A percentile compares a stretch with the other conserved stretches of the same genome.
Conservation (phyloP, 1,140 invertebrate genomes). For the Drosophila parabipectinata region DNA sequence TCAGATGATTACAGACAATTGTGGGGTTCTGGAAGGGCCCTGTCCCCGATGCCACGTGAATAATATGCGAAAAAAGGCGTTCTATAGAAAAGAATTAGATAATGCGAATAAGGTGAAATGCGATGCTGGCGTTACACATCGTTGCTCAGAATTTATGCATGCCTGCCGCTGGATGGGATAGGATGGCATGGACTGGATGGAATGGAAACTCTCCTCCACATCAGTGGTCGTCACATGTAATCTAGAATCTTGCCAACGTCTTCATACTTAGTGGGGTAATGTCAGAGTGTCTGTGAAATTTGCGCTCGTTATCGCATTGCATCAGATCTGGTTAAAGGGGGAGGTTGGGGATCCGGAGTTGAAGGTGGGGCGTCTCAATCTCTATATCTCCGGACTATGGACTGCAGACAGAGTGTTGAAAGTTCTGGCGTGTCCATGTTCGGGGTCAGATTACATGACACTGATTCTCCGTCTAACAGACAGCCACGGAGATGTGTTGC, state of each 20-base stretch:
- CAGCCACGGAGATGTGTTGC: slow-evolving; percentile 51
- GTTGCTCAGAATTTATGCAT: slow-evolving; percentile 74
- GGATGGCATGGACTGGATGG: background rate
- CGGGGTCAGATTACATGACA: slow-evolving; percentile 82
- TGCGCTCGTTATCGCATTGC: slow-evolving; percentile 78
- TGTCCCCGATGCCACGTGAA: slow-evolving; percentile 41
- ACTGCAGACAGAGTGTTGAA: slow-evolving; percentile 66
- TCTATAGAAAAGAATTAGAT: slow-evolving; percentile 69
- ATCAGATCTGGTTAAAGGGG: slow-evolving; percentile 23
- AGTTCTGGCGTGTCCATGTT: slow-evolving; percentile 81
- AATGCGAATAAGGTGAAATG: slow-evolving; percentile 68
- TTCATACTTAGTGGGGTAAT: slow-evolving; percentile 76
- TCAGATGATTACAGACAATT: slow-evolving; percentile 64
- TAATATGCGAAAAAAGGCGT: slow-evolving; percentile 42
- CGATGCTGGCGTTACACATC: slow-evolving; percentile 77
- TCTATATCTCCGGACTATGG: slow-evolving; percentile 6
- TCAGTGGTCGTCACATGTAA: slow-evolving; percentile 68
- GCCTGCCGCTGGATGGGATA: slow-evolving; percentile 48
- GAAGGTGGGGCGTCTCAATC: slow-evolving; percentile 29
- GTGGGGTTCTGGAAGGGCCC: slow-evolving; percentile 26
- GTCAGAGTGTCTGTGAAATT: slow-evolving; percentile 74
- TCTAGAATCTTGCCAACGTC: slow-evolving; percentile 78
- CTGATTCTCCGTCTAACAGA: slow-evolving; percentile 77
- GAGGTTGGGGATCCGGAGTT: background rate
- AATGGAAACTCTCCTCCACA: slow-evolving; percentile 8